Percentiles rank a stretch among this genome's conserved stretches.
These are phyloP conservation scores for Phengaris arion DNA, from an alignment of 2,888 invertebrate genomes.

Conservation along the genomic window DNA sequence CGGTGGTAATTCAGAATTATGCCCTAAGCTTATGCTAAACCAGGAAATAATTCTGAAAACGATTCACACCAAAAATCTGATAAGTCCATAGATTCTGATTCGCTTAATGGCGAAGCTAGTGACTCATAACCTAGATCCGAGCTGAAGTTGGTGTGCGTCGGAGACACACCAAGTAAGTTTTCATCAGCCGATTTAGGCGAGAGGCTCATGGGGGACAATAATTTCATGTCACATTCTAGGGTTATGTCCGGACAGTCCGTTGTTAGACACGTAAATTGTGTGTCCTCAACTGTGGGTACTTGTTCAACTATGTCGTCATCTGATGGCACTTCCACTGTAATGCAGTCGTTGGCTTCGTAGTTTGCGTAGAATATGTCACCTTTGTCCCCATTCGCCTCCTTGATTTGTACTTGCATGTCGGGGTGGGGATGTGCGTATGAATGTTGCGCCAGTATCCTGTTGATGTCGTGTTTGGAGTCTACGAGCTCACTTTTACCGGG, in stretches of 20 bases:
- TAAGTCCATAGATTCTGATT: slow-evolving; percentile 68
- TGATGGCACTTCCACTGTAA: slow-evolving; percentile 85
- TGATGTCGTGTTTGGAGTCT: slow-evolving; percentile 64
- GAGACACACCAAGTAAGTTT: slow-evolving; percentile 62
- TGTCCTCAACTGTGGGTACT: slow-evolving; percentile 50
- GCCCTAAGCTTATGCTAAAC: slow-evolving; percentile 74
- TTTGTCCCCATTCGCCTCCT: slow-evolving; percentile 62
- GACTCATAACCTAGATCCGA: slow-evolving; percentile 76
- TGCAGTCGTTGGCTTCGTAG: slow-evolving; percentile 85
- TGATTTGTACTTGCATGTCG: slow-evolving; percentile 50
- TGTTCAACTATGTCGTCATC: slow-evolving; percentile 74
- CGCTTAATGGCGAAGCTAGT: slow-evolving; percentile 71
- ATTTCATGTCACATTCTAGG: slow-evolving; percentile 65
- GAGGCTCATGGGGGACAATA: slow-evolving; percentile 69
- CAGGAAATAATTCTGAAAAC: slow-evolving; percentile 88
- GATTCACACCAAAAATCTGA: slow-evolving; percentile 87
- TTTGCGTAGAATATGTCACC: slow-evolving; percentile 85
- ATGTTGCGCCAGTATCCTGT: slow-evolving; percentile 74
- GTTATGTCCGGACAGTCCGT: slow-evolving; percentile 53
- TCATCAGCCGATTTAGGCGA: slow-evolving; percentile 62
- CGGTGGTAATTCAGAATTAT: slow-evolving; percentile 59
- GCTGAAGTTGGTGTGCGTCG: slow-evolving; percentile 64
- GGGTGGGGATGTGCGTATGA: slow-evolving; percentile 76
- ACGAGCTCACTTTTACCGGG: slow-evolving; percentile 82
- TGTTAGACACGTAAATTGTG: slow-evolving; percentile 54